phyloP scores from a whole-genome alignment of 2,797 vertebrate species.

The Rhadinocentrus ornatus region DNA sequence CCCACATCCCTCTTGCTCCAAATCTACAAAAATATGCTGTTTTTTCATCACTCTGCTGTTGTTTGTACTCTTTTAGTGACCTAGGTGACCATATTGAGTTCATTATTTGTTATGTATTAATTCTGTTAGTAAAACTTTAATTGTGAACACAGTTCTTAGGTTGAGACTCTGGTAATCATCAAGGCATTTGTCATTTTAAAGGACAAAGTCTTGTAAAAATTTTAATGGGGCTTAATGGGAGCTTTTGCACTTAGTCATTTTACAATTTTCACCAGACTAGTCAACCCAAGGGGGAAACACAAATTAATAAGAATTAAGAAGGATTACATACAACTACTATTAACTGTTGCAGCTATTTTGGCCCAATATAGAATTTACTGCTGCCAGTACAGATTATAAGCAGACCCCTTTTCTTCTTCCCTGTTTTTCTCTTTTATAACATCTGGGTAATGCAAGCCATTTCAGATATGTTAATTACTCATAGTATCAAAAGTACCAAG shows the following conservation, averaged over 20 bases:
- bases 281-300: neutral
- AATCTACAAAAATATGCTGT: neutral
- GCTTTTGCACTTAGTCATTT: neutral
- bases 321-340: constrained; percentile 12
- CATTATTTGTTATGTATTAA: neutral
- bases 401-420: constrained; percentile 1
- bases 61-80: neutral
- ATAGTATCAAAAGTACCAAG: constrained; percentile 41
- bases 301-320: constrained; percentile 13
- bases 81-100: neutral
- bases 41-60: neutral
- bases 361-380: constrained; percentile 18
- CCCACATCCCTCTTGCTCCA: neutral
- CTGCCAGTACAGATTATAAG: neutral
- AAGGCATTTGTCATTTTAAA: neutral
- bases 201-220: neutral
- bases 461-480: constrained; percentile 66
- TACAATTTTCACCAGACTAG: neutral
- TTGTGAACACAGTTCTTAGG: no score
- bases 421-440: constrained; percentile 15
- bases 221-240: no score
- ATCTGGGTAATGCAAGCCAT: constrained; percentile 54
- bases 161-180: no score
- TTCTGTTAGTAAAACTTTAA: neutral
- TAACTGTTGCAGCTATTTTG: constrained; percentile 23